phyloP scores from a whole-genome alignment of 2,797 vertebrate species.

The Xenentodon cancila region DNA sequence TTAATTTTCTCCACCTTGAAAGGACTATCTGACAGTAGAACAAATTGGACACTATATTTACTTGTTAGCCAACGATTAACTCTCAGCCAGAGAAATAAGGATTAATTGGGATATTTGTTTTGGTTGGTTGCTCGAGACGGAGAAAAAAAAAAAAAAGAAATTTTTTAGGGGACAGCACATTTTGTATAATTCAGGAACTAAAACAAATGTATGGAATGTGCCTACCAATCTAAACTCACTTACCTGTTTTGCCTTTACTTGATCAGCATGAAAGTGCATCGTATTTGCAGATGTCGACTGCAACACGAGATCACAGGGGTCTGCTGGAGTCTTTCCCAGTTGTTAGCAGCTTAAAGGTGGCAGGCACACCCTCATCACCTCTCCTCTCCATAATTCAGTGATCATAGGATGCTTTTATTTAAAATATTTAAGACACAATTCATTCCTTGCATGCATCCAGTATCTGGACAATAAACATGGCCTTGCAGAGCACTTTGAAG shows the following conservation, averaged over 20 bases:
- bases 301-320: too few relatives aligned
- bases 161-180: slow-evolving; percentile 4
- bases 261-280: neutral
- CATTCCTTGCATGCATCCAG: neutral
- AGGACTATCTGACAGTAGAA: slow-evolving; percentile 40
- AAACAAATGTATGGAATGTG: slow-evolving; percentile 1
- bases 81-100: slow-evolving; percentile 34
- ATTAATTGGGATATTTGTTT: slow-evolving; percentile 43
- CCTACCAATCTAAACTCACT: neutral
- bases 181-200: slow-evolving; percentile 2
- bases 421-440: slow-evolving; percentile 1
- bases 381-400: too few relatives aligned
- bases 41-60: slow-evolving; percentile 43
- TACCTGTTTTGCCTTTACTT: neutral
- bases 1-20: slow-evolving; percentile 10
- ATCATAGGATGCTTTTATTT: slow-evolving; percentile 2
- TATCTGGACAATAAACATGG: slow-evolving; percentile 19
- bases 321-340: too few relatives aligned
- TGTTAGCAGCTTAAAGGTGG: too few relatives aligned
- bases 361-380: too few relatives aligned
- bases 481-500: slow-evolving; percentile 7
- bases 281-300: too few relatives aligned
- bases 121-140: slow-evolving; percentile 20
- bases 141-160: slow-evolving; percentile 7
- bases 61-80: slow-evolving; percentile 37